These are phyloP conservation scores for Neodiprion virginianus DNA, from an alignment of 1,140 invertebrate species.

Conservation along the genomic window DNA sequence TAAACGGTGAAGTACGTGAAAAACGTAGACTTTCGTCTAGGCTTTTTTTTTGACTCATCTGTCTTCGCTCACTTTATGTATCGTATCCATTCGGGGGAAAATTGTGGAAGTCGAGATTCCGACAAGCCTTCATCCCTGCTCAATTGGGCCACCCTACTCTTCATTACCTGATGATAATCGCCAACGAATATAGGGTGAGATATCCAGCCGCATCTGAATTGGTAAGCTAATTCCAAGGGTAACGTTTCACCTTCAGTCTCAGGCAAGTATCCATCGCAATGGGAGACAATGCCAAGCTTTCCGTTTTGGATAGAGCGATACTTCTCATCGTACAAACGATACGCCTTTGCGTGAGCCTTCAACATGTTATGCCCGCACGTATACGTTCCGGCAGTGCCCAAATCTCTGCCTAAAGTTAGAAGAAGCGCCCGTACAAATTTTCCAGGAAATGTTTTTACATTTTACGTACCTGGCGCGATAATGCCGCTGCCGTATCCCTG, in stretches of 20 bases:
- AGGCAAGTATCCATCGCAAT: slow-evolving; percentile 27
- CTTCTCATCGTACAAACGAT: slow-evolving; percentile 65
- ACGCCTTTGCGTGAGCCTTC: slow-evolving; percentile 62
- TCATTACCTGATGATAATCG: slow-evolving; percentile 68
- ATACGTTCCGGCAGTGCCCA: slow-evolving; percentile 58
- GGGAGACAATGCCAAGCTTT: slow-evolving; percentile 42
- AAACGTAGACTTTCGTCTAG: no score
- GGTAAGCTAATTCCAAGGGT: slow-evolving; percentile 36
- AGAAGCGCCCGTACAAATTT: not conserved
- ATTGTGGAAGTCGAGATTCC: slow-evolving; percentile 62
- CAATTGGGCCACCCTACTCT: slow-evolving; percentile 59
- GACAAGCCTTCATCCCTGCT: slow-evolving; percentile 62
- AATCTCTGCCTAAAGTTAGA: slow-evolving; percentile 47
- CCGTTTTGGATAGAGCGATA: slow-evolving; percentile 68
- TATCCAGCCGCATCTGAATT: slow-evolving; percentile 68
- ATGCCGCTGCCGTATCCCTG: slow-evolving; percentile 42
- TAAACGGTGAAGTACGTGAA: no score
- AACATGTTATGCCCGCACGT: slow-evolving; percentile 63
- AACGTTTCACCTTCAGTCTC: slow-evolving; percentile 28
- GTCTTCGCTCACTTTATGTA: slow-evolving; percentile 26
- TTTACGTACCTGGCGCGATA: slow-evolving; percentile 26
- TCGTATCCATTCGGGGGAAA: slow-evolving; percentile 59
- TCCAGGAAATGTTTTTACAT: not conserved
- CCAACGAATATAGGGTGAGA: slow-evolving; percentile 70
- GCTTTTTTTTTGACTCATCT: no score